Evolutionary conservation across 1,140 invertebrate species (phyloP).

Genomic region (Euura saliciscinereae): DNA sequence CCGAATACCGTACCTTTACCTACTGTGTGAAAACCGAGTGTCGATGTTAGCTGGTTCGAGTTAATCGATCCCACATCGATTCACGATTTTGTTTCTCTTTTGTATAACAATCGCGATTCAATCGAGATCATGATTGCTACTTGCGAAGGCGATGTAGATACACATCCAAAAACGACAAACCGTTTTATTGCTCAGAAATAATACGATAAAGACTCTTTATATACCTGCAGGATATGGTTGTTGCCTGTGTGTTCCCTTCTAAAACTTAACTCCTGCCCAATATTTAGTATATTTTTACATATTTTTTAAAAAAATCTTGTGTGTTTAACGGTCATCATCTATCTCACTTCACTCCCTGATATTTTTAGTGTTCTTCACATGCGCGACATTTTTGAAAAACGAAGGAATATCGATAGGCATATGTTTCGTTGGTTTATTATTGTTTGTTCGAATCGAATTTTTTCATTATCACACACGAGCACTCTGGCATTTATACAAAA

Average conservation of each 20-base stretch:
- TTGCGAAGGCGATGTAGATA: neutral
- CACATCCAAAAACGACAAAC: neutral
- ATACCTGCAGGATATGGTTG: conserved; percentile 44
- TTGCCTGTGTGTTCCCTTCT: conserved; percentile 41
- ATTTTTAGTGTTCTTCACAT: no score
- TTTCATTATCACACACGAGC: neutral
- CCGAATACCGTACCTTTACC: no score
- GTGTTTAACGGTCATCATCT: conserved; percentile 23
- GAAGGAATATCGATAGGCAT: no score
- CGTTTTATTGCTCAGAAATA: no score
- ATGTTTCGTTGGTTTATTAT: no score
- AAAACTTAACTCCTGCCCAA: conserved; percentile 2
- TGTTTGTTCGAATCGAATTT: no score
- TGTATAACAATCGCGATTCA: no score
- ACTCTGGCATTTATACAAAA: neutral
- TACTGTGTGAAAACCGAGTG: no score
- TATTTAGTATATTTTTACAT: conserved; percentile 9
- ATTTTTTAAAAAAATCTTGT: conserved; percentile 34
- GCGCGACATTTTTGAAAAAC: no score
- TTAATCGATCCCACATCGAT: neutral
- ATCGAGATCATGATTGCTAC: no score
- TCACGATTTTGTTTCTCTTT: neutral
- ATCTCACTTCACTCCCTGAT: neutral
- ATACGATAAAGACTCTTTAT: conserved; percentile 28
- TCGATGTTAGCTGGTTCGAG: no score